A percentile compares a stretch with the other conserved stretches of the same genome.
Evolutionary conservation across 2,113 vertebrate genomes (phyloP).

Genomic region (Aptenodytes patagonicus): DNA sequence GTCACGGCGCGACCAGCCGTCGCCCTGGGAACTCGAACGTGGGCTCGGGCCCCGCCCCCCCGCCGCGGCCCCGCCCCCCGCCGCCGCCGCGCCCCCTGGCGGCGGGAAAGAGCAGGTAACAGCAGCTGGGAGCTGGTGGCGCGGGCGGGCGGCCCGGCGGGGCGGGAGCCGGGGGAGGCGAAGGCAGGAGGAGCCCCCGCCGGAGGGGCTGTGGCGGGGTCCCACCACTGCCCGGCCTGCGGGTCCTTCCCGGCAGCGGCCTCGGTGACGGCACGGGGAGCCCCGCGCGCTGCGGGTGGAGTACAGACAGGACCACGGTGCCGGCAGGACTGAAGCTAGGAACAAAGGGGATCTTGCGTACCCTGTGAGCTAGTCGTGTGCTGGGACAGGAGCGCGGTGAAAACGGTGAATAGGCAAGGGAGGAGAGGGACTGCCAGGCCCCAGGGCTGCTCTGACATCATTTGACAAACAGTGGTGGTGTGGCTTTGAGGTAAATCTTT

Average conservation of each 20-base stretch:
- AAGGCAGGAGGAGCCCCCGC: too few species aligned
- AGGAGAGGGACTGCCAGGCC: neutral
- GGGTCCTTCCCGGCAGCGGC: neutral
- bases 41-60: neutral
- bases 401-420: neutral
- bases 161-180: too few species aligned
- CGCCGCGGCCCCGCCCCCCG: too few species aligned
- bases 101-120: neutral
- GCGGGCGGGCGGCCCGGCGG: too few species aligned
- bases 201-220: too few species aligned
- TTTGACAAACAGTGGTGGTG: accelerated
- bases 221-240: too few species aligned
- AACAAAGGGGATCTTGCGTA: accelerated
- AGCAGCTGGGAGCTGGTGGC: too few species aligned
- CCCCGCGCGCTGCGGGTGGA: accelerated
- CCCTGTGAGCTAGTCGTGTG: accelerated
- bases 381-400: accelerated
- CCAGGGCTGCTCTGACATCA: accelerated
- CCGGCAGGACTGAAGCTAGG: accelerated
- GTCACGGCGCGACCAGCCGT: neutral
- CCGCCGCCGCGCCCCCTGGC: neutral
- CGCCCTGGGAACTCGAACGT: conserved; percentile 5
- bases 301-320: accelerated
- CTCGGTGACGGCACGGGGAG: neutral
- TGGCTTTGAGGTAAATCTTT: neutral